Evolutionary conservation across 2,113 vertebrate genomes (phyloP).

Genomic region (Oxyura jamaicensis): DNA sequence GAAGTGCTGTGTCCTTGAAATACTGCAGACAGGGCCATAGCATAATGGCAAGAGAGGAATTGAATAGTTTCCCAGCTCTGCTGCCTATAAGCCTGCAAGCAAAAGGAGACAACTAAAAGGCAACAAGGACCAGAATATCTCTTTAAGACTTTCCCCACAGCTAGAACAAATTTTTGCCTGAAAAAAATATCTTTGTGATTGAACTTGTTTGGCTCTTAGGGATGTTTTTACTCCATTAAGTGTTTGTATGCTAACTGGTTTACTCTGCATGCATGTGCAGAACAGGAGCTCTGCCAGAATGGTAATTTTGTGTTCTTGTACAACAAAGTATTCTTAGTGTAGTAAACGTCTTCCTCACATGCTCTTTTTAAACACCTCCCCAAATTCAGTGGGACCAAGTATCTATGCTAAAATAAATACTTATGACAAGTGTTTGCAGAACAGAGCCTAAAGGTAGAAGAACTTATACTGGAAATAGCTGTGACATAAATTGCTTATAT

Average conservation of each 20-base stretch:
- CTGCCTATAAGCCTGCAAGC: neutral
- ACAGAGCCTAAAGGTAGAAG: conserved; percentile 24
- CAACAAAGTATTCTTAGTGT: neutral
- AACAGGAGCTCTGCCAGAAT: neutral
- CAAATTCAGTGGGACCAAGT: neutral
- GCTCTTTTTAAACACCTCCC: neutral
- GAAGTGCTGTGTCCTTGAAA: neutral
- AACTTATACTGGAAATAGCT: conserved; percentile 9
- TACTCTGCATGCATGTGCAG: neutral
- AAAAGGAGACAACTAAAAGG: neutral
- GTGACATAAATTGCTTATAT: conserved; percentile 46
- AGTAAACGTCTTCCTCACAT: neutral
- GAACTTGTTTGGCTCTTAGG: neutral
- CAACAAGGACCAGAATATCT: neutral
- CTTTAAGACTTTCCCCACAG: neutral
- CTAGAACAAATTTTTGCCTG: neutral
- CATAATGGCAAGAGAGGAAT: neutral
- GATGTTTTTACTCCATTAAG: neutral
- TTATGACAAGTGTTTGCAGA: conserved; percentile 6
- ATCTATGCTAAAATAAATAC: conserved; percentile 43
- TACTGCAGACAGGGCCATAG: accelerated
- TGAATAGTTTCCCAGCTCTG: neutral
- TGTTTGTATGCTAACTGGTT: neutral
- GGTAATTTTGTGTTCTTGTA: neutral
- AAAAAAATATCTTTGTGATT: neutral